Evolutionary conservation across 2,113 vertebrate species (phyloP).

Genomic region (Campylomormyrus tamandua): DNA sequence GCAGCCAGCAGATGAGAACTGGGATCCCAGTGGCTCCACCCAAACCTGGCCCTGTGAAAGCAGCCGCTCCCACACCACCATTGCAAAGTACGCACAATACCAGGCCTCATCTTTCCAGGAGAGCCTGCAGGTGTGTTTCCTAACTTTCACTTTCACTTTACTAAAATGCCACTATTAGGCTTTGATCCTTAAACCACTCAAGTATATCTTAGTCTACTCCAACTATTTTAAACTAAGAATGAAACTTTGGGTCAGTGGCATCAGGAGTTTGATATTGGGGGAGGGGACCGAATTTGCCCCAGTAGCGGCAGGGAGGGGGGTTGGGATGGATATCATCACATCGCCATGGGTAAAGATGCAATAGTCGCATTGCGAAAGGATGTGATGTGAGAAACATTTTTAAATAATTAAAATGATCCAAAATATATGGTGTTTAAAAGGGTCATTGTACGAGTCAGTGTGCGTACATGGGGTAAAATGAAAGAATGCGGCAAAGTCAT

Average conservation of each 20-base stretch:
- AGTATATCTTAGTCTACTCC: background rate
- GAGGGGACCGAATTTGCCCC: background rate
- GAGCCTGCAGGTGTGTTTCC: conserved; percentile 69
- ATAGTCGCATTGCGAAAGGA: background rate
- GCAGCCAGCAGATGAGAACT: conserved; percentile 86
- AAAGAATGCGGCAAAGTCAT: background rate
- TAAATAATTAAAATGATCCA: background rate
- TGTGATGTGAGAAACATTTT: background rate
- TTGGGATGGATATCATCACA: background rate
- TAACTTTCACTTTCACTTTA: conserved; percentile 2
- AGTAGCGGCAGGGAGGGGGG: background rate
- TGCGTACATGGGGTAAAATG: background rate
- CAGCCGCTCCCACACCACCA: conserved; percentile 86
- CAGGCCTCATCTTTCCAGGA: conserved; percentile 88
- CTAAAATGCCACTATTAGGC: background rate
- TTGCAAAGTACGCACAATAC: conserved; percentile 87
- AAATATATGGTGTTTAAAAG: background rate
- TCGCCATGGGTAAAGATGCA: background rate
- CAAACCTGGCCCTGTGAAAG: conserved; percentile 89
- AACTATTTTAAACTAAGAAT: background rate
- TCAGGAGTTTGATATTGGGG: background rate
- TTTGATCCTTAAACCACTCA: background rate
- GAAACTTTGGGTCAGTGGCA: background rate
- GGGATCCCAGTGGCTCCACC: conserved; percentile 64
- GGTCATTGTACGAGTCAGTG: background rate